phyloP scores from a whole-genome alignment of 2,888 invertebrate genomes.

The Abrostola tripartita region DNA sequence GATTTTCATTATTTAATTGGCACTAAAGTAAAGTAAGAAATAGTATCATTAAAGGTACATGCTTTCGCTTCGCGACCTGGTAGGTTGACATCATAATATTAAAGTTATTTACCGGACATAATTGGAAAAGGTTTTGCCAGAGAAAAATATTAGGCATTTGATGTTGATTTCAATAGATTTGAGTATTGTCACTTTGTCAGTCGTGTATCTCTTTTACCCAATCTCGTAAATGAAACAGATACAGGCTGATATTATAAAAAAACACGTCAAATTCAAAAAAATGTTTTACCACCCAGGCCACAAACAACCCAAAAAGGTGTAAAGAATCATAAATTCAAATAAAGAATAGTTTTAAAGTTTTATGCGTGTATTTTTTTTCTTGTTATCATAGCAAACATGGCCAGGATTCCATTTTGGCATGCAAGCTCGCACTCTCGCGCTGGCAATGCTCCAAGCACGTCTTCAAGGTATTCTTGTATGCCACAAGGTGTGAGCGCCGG shows the following conservation, averaged over 20 bases:
- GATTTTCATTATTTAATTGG: too few relatives aligned
- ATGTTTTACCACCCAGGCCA: background rate
- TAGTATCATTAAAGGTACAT: too few relatives aligned
- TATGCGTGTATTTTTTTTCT: slow-evolving; percentile 54
- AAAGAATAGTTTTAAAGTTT: slow-evolving; percentile 61
- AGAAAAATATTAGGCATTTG: too few relatives aligned
- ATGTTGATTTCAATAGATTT: too few relatives aligned
- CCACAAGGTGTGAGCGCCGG: slow-evolving; percentile 59
- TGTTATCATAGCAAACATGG: slow-evolving; percentile 66
- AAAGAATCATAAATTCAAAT: slow-evolving; percentile 50
- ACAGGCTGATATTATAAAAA: background rate
- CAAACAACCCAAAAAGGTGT: slow-evolving; percentile 10
- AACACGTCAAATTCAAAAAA: slow-evolving; percentile 5
- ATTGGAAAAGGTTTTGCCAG: too few relatives aligned
- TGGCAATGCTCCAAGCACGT: slow-evolving; percentile 70
- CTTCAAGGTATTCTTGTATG: slow-evolving; percentile 60
- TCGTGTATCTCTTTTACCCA: too few relatives aligned
- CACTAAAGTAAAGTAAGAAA: too few relatives aligned
- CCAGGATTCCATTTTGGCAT: slow-evolving; percentile 73
- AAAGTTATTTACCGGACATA: too few relatives aligned
- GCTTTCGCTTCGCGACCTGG: too few relatives aligned
- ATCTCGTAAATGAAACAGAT: too few relatives aligned
- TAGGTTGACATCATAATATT: too few relatives aligned
- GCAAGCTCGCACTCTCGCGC: slow-evolving; percentile 66
- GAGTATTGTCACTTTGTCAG: too few relatives aligned